A percentile compares a stretch with the other conserved stretches of the same genome.
These are phyloP conservation scores for Arctopsyche grandis DNA, from an alignment of 1,140 invertebrate genomes.

Conservation along the genomic window DNA sequence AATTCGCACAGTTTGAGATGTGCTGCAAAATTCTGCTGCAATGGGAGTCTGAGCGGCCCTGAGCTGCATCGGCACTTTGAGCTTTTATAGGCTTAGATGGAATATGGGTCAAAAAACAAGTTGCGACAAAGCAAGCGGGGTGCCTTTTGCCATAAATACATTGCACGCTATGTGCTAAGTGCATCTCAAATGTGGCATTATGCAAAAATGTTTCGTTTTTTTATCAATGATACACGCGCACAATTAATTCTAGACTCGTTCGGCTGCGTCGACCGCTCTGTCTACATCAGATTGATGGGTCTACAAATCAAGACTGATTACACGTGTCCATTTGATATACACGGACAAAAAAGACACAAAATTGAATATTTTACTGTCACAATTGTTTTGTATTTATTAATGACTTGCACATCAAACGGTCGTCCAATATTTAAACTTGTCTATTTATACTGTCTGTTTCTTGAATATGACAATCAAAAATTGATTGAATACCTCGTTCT, in stretches of 20 bases:
- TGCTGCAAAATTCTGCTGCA: no score
- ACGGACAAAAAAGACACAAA: no score
- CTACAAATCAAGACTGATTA: not conserved
- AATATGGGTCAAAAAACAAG: slow-evolving; percentile 29
- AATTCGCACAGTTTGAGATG: no score
- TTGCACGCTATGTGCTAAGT: not conserved
- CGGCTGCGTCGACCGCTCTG: not conserved
- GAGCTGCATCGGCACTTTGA: slow-evolving; percentile 7
- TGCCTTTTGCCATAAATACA: not conserved
- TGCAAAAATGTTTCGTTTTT: not conserved
- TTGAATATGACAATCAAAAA: no score
- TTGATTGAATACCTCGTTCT: no score
- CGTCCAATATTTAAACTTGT: no score
- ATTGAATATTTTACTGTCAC: no score
- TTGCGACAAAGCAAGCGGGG: not conserved
- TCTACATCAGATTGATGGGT: not conserved
- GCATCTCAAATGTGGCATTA: not conserved
- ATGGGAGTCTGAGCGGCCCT: not conserved
- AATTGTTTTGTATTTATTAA: no score
- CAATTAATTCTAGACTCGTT: not conserved
- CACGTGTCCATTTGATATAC: no score
- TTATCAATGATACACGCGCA: not conserved
- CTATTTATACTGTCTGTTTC: no score
- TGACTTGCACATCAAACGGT: no score
- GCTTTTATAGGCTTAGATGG: slow-evolving; percentile 19